Percentiles rank a stretch among this genome's conserved stretches.
These are phyloP conservation scores for Erythrocebus patas DNA, from an alignment of 2,113 vertebrate species.

Conservation along the genomic window DNA sequence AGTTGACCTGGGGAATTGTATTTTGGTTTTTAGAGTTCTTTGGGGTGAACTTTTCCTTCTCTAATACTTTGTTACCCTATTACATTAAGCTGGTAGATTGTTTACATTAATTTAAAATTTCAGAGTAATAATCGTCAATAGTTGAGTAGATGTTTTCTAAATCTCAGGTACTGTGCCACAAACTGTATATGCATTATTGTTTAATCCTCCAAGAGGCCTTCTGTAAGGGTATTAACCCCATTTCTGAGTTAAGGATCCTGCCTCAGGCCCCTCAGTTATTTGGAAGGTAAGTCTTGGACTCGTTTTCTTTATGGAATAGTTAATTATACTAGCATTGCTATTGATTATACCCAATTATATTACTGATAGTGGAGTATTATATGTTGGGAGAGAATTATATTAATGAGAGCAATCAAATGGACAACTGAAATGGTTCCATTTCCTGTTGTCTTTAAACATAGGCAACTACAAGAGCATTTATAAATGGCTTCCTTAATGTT, in stretches of 20 bases:
- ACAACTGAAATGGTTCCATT: background rate
- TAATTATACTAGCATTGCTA: background rate
- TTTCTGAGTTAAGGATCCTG: background rate
- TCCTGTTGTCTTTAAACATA: background rate
- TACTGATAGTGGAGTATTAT: background rate
- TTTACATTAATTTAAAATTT: background rate
- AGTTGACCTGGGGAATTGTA: background rate
- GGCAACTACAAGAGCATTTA: background rate
- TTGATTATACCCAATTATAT: background rate
- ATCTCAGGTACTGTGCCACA: background rate
- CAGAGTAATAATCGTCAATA: background rate
- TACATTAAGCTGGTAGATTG: background rate
- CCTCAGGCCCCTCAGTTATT: background rate
- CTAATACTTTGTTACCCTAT: background rate
- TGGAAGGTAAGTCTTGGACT: background rate
- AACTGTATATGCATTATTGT: background rate
- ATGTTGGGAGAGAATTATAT: background rate
- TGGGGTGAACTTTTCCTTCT: background rate
- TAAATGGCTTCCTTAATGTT: background rate
- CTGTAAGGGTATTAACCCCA: no score
- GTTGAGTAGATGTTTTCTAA: background rate
- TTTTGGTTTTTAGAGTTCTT: conserved; percentile 30
- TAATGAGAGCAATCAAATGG: background rate
- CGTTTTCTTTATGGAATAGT: background rate
- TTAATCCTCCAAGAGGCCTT: background rate